phyloP scores from a whole-genome alignment of 2,113 vertebrate species.

The Clarias macrocephalus region DNA sequence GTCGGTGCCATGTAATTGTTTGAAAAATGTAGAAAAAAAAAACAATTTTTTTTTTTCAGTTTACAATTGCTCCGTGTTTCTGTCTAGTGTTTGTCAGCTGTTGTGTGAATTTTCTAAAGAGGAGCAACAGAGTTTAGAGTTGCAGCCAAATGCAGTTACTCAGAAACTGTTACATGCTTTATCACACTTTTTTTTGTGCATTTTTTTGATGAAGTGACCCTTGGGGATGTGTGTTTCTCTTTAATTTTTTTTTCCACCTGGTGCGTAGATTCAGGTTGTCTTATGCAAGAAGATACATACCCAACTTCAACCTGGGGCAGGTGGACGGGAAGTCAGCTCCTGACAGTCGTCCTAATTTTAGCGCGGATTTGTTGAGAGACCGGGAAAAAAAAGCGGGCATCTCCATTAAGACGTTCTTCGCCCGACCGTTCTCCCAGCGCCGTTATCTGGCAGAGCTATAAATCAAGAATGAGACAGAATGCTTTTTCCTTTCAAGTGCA shows the following conservation, averaged over 20 bases:
- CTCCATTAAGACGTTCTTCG: slow-evolving; percentile 34
- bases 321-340: neutral
- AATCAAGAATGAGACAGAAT: slow-evolving; percentile 53
- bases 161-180: neutral
- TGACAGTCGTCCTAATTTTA: neutral
- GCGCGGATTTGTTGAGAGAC: neutral
- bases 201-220: neutral
- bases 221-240: neutral
- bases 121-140: neutral
- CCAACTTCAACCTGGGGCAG: neutral
- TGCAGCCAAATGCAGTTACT: neutral
- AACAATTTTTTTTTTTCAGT: neutral
- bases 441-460: slow-evolving; percentile 48
- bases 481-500: slow-evolving; percentile 50
- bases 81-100: neutral
- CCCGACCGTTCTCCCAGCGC: slow-evolving; percentile 21
- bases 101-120: neutral
- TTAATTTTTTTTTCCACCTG: neutral
- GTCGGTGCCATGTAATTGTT: neutral
- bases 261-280: neutral
- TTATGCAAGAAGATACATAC: neutral
- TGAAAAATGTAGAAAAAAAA: neutral
- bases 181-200: neutral
- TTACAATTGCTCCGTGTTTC: neutral
- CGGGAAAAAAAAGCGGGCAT: neutral